These are phyloP conservation scores for Spodoptera exigua DNA, from an alignment of 2,888 invertebrate genomes.

Conservation along the genomic window DNA sequence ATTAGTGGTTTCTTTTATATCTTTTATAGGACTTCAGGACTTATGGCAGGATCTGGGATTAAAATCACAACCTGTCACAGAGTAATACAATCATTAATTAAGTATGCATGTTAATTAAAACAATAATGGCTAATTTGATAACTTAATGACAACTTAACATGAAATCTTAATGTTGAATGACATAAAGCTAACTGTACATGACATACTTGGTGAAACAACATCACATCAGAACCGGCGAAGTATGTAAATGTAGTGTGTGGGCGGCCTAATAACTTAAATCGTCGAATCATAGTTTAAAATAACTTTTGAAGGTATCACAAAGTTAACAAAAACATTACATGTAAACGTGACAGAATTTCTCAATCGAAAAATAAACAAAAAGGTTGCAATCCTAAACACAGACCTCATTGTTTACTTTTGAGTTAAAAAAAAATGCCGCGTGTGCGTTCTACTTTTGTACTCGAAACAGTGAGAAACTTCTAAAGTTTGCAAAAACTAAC, in stretches of 20 bases:
- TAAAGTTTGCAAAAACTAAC: slow-evolving; percentile 14
- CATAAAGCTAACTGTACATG: slow-evolving; percentile 18
- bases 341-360: slow-evolving; percentile 26
- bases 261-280: slow-evolving; percentile 35
- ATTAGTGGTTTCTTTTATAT: too few species aligned
- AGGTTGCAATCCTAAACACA: slow-evolving; percentile 35
- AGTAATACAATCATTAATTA: too few species aligned
- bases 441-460: slow-evolving; percentile 65
- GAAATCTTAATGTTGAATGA: slow-evolving; percentile 11
- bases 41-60: too few species aligned
- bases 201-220: slow-evolving; percentile 31
- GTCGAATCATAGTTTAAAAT: slow-evolving; percentile 36
- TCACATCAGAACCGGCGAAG: slow-evolving; percentile 37
- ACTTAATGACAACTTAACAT: background rate
- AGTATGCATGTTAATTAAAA: too few species aligned
- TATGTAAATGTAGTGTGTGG: slow-evolving; percentile 32
- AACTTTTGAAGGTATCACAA: slow-evolving; percentile 19
- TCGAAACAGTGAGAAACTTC: slow-evolving; percentile 26
- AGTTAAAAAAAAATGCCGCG: slow-evolving; percentile 66
- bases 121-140: too few species aligned
- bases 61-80: too few species aligned
- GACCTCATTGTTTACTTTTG: slow-evolving; percentile 66
- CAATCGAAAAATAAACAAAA: slow-evolving; percentile 37
- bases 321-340: too few species aligned
- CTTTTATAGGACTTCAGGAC: too few species aligned